Evolutionary conservation across 2,797 vertebrate genomes (phyloP).

Genomic region (Adrianichthys oophorus): DNA sequence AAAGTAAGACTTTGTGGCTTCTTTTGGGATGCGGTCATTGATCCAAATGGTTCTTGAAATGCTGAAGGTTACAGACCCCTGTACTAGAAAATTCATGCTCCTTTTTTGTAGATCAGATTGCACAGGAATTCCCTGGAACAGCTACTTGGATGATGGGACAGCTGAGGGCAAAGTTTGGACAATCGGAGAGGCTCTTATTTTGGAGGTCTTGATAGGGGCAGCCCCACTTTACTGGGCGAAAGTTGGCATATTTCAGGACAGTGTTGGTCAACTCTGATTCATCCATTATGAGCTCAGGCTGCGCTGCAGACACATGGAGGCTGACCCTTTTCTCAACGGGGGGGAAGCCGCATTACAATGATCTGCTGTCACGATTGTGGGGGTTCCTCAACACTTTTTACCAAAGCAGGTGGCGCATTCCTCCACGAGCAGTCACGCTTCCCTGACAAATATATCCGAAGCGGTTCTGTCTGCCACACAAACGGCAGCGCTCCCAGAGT

Average conservation of each 20-base stretch:
- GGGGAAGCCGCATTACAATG: conserved; percentile 5
- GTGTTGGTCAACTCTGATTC: conserved; percentile 40
- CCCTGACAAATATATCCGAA: conserved; percentile 25
- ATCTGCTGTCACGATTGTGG: conserved; percentile 9
- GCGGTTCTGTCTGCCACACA: conserved; percentile 54
- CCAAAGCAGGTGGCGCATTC: conserved; percentile 7
- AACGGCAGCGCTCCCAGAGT: conserved; percentile 22
- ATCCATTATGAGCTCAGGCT: conserved; percentile 40
- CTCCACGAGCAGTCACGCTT: conserved; percentile 6
- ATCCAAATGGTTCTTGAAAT: too few species aligned
- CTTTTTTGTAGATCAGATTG: background rate
- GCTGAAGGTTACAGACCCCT: too few species aligned
- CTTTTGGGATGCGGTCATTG: too few species aligned
- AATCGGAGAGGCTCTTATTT: background rate
- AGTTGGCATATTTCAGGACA: conserved; percentile 36
- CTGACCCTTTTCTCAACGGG: conserved; percentile 26
- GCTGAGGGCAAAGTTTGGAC: background rate
- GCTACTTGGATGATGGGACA: too few species aligned
- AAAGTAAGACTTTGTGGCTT: too few species aligned
- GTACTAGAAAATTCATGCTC: too few species aligned
- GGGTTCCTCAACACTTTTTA: conserved; percentile 25
- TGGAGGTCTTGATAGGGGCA: background rate
- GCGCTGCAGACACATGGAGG: conserved; percentile 29
- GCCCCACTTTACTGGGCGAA: conserved; percentile 8
- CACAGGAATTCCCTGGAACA: background rate